phyloP scores from a whole-genome alignment of 2,797 vertebrate species.

The Aythya fuligula region DNA sequence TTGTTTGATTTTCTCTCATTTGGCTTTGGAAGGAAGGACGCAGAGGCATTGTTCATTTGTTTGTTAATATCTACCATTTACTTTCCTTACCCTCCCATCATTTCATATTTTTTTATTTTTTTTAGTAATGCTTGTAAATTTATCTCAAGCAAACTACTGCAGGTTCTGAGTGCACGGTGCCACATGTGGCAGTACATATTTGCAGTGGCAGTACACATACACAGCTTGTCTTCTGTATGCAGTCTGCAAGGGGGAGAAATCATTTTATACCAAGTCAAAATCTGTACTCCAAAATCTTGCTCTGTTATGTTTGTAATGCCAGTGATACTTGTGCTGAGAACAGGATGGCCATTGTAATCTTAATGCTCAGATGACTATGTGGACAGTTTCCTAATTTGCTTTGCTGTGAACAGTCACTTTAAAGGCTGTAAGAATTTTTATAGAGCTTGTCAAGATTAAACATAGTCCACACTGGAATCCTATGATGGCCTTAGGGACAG shows the following conservation, averaged over 20 bases:
- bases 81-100: not conserved
- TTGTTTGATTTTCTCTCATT: not conserved
- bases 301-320: fast-evolving
- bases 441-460: not conserved
- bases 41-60: not conserved
- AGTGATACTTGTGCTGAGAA: not conserved
- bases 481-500: conserved; percentile 47
- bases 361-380: not conserved
- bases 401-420: not conserved
- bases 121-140: not conserved
- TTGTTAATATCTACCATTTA: not conserved
- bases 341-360: not conserved
- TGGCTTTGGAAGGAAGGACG: not conserved
- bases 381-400: not conserved
- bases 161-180: not conserved
- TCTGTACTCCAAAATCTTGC: not conserved
- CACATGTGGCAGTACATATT: not conserved
- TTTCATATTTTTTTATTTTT: not conserved
- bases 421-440: not conserved
- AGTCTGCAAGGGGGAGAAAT: not conserved
- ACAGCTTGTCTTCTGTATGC: not conserved
- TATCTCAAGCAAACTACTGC: not conserved
- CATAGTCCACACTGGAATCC: not conserved
- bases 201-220: fast-evolving
- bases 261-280: not conserved